These are phyloP conservation scores for Lasius platythorax DNA, from an alignment of 2,888 invertebrate genomes.

Conservation along the genomic window DNA sequence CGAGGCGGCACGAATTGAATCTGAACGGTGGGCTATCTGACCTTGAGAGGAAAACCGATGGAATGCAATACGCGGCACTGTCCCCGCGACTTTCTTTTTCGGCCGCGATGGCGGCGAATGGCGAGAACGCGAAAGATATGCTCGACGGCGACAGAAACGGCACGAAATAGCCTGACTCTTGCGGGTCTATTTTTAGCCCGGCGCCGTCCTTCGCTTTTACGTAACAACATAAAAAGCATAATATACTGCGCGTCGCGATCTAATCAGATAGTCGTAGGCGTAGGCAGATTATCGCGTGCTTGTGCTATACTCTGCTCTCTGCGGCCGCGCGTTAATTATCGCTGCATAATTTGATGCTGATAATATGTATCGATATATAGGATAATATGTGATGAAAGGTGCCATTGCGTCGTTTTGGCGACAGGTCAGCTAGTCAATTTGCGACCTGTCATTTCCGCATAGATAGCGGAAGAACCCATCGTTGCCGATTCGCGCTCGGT, in stretches of 20 bases:
- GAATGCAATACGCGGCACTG: conserved; percentile 28
- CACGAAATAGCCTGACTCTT: conserved; percentile 76
- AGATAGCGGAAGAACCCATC: conserved; percentile 17
- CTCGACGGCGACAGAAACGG: conserved; percentile 71
- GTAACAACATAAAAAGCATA: conserved; percentile 74
- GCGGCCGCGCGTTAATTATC: conserved; percentile 6
- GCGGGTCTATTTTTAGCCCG: conserved; percentile 80
- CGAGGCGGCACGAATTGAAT: conserved; percentile 56
- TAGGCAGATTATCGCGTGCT: conserved; percentile 25
- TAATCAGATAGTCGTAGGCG: conserved; percentile 52
- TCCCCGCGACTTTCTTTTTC: conserved; percentile 47
- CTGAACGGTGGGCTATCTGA: conserved; percentile 52
- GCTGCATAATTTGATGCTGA: background rate
- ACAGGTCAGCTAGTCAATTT: background rate
- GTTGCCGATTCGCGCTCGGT: conserved; percentile 46
- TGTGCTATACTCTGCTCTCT: background rate
- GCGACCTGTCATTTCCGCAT: conserved; percentile 16
- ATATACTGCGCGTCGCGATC: conserved; percentile 61
- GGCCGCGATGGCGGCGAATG: conserved; percentile 13
- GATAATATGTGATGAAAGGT: background rate
- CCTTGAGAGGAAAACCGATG: conserved; percentile 60
- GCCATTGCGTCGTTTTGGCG: background rate
- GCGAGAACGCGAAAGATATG: conserved; percentile 24
- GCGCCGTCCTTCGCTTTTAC: conserved; percentile 80
- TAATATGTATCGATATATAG: background rate